These are phyloP conservation scores for Enteromius afrohamiltoni DNA, from an alignment of 2,797 vertebrate genomes.

Conservation along the genomic window DNA sequence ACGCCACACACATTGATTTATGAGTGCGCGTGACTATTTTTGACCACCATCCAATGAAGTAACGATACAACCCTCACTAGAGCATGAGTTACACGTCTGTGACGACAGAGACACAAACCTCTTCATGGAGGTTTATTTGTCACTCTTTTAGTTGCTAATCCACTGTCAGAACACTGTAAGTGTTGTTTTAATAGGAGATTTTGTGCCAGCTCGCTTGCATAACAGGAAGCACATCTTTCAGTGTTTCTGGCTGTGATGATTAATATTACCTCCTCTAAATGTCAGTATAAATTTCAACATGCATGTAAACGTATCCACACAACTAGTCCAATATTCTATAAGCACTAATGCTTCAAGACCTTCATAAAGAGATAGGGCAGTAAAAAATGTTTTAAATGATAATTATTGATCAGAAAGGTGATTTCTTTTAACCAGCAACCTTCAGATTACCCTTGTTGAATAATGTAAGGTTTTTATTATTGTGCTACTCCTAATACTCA, in stretches of 20 bases:
- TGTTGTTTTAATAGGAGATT: background rate
- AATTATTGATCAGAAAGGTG: background rate
- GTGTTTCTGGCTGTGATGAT: background rate
- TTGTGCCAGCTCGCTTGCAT: constrained; percentile 8
- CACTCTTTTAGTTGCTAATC: constrained; percentile 19
- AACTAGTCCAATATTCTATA: background rate
- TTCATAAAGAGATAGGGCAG: too few species aligned
- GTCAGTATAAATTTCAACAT: constrained; percentile 1
- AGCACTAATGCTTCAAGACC: background rate
- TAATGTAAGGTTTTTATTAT: background rate
- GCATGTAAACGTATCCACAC: background rate
- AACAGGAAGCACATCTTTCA: constrained; percentile 34
- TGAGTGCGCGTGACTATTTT: background rate
- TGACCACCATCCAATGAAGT: constrained; percentile 7
- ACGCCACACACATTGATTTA: constrained; percentile 28
- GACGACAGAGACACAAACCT: background rate
- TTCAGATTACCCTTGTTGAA: background rate
- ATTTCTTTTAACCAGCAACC: background rate
- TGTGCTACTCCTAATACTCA: background rate
- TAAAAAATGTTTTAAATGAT: too few species aligned
- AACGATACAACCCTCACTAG: background rate
- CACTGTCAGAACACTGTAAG: background rate
- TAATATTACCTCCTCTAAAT: background rate
- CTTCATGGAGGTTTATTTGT: background rate
- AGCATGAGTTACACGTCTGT: background rate